These are phyloP conservation scores for Achatina immaculata DNA, from an alignment of 1,140 invertebrate genomes.

Conservation along the genomic window DNA sequence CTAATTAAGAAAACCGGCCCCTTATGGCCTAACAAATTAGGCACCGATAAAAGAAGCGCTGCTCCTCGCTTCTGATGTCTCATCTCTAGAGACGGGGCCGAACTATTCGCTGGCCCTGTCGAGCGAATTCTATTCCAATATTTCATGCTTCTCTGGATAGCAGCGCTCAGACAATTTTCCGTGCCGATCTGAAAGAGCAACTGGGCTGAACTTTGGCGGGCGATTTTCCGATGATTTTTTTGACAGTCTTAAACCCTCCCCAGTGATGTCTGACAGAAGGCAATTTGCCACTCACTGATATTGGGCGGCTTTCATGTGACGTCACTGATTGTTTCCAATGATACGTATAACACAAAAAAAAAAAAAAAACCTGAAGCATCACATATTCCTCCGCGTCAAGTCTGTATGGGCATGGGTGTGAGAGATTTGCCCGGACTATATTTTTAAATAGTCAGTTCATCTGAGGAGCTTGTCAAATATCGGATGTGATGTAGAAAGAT, in stretches of 20 bases:
- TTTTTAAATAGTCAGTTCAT: slow-evolving; percentile 19
- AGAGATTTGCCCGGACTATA: not conserved
- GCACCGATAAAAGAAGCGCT: slow-evolving; percentile 32
- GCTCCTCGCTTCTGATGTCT: slow-evolving; percentile 14
- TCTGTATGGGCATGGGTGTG: not conserved
- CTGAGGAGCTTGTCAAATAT: not conserved
- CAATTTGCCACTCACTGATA: slow-evolving; percentile 21
- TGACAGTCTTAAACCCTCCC: slow-evolving; percentile 28
- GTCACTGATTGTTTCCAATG: slow-evolving; percentile 24
- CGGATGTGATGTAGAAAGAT: too few relatives aligned
- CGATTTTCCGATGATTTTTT: slow-evolving; percentile 23
- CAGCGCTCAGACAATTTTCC: not conserved
- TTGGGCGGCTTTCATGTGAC: not conserved
- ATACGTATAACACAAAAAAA: slow-evolving; percentile 17
- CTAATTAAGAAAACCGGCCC: slow-evolving; percentile 35
- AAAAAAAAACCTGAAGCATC: too few relatives aligned
- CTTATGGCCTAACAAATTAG: slow-evolving; percentile 38
- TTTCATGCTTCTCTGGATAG: slow-evolving; percentile 21
- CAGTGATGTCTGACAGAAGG: slow-evolving; percentile 24
- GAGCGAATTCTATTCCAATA: slow-evolving; percentile 31
- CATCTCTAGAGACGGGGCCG: not conserved
- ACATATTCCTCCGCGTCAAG: not conserved
- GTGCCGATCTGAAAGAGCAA: not conserved
- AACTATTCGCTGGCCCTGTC: not conserved
- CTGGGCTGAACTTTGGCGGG: slow-evolving; percentile 21